Conservation (phyloP, 2,888 invertebrate genomes). For the Eilema sororculum region DNA sequence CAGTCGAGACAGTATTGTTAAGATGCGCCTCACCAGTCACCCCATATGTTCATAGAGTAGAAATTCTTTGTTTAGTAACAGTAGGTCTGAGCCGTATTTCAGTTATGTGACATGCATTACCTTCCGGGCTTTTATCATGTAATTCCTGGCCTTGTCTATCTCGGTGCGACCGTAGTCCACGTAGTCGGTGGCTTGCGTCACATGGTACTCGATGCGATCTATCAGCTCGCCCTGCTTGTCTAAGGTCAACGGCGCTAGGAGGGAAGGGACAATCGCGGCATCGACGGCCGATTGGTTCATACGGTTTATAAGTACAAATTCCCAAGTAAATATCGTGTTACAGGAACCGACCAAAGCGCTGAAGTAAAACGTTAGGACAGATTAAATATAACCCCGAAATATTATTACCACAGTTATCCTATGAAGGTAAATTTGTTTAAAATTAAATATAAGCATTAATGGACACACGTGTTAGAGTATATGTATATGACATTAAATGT, state of each 20-base stretch:
- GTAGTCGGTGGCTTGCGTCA: constrained; percentile 94
- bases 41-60: constrained; percentile 33
- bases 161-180: constrained; percentile 93
- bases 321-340: constrained; percentile 65
- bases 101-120: constrained; percentile 80
- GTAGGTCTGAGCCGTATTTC: constrained; percentile 28
- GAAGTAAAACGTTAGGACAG: constrained; percentile 63
- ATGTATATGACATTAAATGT: constrained; percentile 60
- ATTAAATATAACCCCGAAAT: constrained; percentile 46
- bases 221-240: constrained; percentile 95
- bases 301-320: constrained; percentile 61
- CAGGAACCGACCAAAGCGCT: constrained; percentile 71
- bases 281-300: constrained; percentile 82
- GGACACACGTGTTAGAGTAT: constrained; percentile 52
- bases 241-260: constrained; percentile 77
- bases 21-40: constrained; percentile 28
- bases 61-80: constrained; percentile 39
- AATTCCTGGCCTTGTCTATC: constrained; percentile 92
- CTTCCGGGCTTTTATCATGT: constrained; percentile 96
- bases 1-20: constrained; percentile 33
- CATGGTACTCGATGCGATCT: constrained; percentile 97
- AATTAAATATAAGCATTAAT: constrained; percentile 43
- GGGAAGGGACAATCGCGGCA: constrained; percentile 68
- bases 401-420: constrained; percentile 52
- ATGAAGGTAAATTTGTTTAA: constrained; percentile 49